phyloP scores from a whole-genome alignment of 2,888 invertebrate genomes.

The Chrysolina americana region DNA sequence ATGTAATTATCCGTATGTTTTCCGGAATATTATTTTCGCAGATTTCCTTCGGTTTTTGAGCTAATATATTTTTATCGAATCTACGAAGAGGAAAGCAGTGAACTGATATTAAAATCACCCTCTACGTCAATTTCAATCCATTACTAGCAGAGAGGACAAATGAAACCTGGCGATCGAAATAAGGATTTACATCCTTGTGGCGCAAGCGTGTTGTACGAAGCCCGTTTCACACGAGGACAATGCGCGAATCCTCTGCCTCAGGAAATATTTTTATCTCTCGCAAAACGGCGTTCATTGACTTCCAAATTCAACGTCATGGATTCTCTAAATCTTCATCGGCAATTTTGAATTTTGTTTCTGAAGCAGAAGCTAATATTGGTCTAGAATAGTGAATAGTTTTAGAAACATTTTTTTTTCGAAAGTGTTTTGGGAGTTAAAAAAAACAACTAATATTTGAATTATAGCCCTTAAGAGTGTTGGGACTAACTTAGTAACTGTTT shows the following conservation, averaged over 20 bases:
- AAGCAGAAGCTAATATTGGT: too few relatives aligned
- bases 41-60: too few relatives aligned
- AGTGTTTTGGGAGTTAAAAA: too few relatives aligned
- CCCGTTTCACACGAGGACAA: slow-evolving; percentile 54
- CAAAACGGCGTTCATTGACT: background rate
- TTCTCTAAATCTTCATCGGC: background rate
- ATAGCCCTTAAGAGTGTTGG: too few relatives aligned
- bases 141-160: slow-evolving; percentile 29
- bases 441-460: too few relatives aligned
- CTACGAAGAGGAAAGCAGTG: background rate
- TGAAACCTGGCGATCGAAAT: slow-evolving; percentile 60
- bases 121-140: background rate
- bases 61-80: too few relatives aligned
- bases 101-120: background rate
- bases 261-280: background rate
- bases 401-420: too few relatives aligned
- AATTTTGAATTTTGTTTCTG: background rate
- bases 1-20: too few relatives aligned
- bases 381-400: too few relatives aligned
- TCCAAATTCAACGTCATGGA: background rate
- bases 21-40: too few relatives aligned
- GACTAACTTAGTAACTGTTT: too few relatives aligned
- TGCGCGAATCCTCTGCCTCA: background rate
- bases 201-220: slow-evolving; percentile 58
- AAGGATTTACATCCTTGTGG: slow-evolving; percentile 56